Conservation (phyloP, 2,888 invertebrate species). For the Helobdella robusta region DNA sequence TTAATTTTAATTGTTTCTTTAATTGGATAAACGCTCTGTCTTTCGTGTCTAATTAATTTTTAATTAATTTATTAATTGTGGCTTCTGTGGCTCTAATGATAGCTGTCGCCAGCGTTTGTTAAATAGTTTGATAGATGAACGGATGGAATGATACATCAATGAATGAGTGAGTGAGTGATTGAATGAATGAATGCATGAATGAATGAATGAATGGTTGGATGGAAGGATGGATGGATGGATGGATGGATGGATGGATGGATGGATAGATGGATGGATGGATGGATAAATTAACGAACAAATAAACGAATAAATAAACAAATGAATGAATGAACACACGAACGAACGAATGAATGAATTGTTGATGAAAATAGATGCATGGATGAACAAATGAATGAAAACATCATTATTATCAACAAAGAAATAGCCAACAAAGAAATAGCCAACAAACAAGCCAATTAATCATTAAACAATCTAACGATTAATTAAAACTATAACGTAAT, state of each 20-base stretch:
- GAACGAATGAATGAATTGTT: background rate
- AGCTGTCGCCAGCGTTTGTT: too few species aligned
- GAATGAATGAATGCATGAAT: background rate
- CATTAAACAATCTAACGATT: too few species aligned
- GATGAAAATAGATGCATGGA: too few species aligned
- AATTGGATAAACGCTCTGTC: too few species aligned
- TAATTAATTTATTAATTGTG: too few species aligned
- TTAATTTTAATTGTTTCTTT: too few species aligned
- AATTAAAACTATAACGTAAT: too few species aligned
- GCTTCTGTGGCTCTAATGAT: too few species aligned
- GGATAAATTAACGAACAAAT: background rate
- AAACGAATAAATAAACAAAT: background rate
- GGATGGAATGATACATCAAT: background rate
- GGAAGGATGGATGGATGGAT: background rate
- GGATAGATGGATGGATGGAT: conserved; percentile 1
- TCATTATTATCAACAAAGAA: background rate
- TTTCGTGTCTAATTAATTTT: too few species aligned
- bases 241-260: conserved; percentile 4
- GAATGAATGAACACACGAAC: background rate
- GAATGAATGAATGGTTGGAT: background rate
- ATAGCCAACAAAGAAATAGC: background rate
- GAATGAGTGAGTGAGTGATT: background rate
- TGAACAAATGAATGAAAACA: too few species aligned
- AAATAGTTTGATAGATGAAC: too few species aligned
- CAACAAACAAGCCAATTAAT: background rate